A percentile compares a stretch with the other conserved stretches of the same genome.
Conservation (phyloP, 2,113 vertebrate genomes). For the Galeopterus variegatus region DNA sequence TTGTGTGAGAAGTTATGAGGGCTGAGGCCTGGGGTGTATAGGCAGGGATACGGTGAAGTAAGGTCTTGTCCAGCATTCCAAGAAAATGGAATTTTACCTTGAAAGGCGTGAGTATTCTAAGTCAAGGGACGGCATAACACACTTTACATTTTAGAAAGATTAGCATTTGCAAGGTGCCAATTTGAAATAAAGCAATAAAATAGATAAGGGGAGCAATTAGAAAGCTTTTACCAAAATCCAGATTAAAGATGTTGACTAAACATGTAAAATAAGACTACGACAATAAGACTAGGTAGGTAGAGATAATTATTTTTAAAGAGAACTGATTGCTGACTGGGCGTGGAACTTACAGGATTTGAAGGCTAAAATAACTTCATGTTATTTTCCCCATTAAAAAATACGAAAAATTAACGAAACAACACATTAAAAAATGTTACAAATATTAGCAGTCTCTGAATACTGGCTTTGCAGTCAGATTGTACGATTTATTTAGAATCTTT, state of each 20-base stretch:
- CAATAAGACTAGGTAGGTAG: not conserved
- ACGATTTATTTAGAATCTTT: not conserved
- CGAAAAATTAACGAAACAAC: not conserved
- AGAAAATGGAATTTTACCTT: not conserved
- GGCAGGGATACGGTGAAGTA: not conserved
- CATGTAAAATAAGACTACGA: not conserved
- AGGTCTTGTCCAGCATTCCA: not conserved
- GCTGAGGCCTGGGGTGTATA: not conserved
- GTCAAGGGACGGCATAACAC: not conserved
- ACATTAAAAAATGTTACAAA: not conserved
- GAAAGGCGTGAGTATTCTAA: not conserved
- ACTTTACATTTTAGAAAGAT: not conserved
- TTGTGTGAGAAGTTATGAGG: not conserved
- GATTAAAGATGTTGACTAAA: not conserved
- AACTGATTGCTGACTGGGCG: not conserved
- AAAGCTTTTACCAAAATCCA: not conserved
- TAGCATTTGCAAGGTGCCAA: not conserved
- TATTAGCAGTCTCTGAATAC: not conserved
- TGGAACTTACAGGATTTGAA: not conserved
- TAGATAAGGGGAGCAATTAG: not conserved
- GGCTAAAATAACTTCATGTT: not conserved
- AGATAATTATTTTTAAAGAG: not conserved
- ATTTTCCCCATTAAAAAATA: not conserved
- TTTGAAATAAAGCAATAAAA: not conserved
- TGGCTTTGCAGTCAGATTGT: not conserved